A percentile compares a stretch with the other conserved stretches of the same genome.
These are phyloP conservation scores for Pandemis cinnamomeana DNA, from an alignment of 2,888 invertebrate species.

Conservation along the genomic window DNA sequence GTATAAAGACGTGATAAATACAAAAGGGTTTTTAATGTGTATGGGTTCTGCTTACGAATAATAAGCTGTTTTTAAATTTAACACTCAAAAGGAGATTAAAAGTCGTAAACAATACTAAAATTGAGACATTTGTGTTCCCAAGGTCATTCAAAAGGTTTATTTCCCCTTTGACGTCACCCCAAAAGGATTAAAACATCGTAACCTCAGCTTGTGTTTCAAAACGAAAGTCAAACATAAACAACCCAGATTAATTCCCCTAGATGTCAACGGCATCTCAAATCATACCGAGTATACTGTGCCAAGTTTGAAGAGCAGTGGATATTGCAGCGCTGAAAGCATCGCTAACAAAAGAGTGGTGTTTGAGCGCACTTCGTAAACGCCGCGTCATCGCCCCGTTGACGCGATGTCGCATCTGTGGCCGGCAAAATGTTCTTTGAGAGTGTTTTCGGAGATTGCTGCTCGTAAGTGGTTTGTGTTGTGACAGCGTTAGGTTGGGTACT, in stretches of 20 bases:
- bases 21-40: slow-evolving; percentile 30
- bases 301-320: slow-evolving; percentile 61
- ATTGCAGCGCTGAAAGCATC: slow-evolving; percentile 59
- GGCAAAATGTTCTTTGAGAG: slow-evolving; percentile 55
- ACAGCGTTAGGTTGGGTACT: slow-evolving; percentile 7
- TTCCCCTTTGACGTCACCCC: background rate
- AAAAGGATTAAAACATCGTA: slow-evolving; percentile 29
- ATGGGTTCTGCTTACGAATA: background rate
- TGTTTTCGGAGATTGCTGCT: slow-evolving; percentile 56
- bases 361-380: slow-evolving; percentile 58
- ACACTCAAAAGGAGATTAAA: background rate
- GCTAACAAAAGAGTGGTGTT: slow-evolving; percentile 67
- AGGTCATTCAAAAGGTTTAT: background rate
- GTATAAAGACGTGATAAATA: slow-evolving; percentile 40
- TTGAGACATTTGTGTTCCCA: background rate
- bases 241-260: slow-evolving; percentile 44
- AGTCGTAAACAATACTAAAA: background rate
- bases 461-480: slow-evolving; percentile 47
- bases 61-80: background rate
- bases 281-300: slow-evolving; percentile 49
- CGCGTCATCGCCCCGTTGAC: slow-evolving; percentile 47
- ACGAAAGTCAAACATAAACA: slow-evolving; percentile 39
- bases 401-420: slow-evolving; percentile 54
- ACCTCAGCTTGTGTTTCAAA: slow-evolving; percentile 22
- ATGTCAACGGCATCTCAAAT: slow-evolving; percentile 42